phyloP scores from a whole-genome alignment of 2,888 invertebrate species.

The Diploptera punctata region DNA sequence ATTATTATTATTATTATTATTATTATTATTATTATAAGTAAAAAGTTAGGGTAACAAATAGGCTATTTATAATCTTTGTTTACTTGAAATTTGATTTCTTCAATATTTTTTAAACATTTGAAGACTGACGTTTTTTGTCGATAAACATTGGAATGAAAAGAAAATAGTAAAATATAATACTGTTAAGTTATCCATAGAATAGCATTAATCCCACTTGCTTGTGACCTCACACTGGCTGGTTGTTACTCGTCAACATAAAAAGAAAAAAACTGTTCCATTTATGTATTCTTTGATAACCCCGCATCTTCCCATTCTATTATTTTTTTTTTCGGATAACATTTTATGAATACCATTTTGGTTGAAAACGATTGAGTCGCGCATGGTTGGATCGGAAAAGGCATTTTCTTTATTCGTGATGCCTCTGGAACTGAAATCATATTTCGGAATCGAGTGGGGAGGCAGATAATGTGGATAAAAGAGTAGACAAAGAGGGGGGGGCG shows the following conservation, averaged over 20 bases:
- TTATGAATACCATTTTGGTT: slow-evolving; percentile 40
- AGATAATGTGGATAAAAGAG: slow-evolving; percentile 37
- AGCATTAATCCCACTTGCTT: slow-evolving; percentile 32
- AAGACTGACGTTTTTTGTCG: too few relatives aligned
- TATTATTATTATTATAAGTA: too few relatives aligned
- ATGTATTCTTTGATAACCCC: slow-evolving; percentile 20
- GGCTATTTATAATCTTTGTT: too few relatives aligned
- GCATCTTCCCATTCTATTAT: slow-evolving; percentile 37
- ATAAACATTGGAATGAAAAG: too few relatives aligned
- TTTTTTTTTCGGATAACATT: slow-evolving; percentile 23
- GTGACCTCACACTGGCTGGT: slow-evolving; percentile 39
- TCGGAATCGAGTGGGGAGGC: slow-evolving; percentile 35
- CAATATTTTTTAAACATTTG: too few relatives aligned
- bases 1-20: too few relatives aligned
- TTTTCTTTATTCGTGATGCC: slow-evolving; percentile 28
- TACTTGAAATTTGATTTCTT: too few relatives aligned
- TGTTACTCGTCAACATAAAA: slow-evolving; percentile 26
- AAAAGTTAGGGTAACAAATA: too few relatives aligned
- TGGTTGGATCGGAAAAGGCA: slow-evolving; percentile 39
- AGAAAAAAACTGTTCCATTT: slow-evolving; percentile 37
- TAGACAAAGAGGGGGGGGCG: slow-evolving; percentile 19
- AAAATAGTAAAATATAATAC: too few relatives aligned
- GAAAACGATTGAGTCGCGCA: slow-evolving; percentile 35
- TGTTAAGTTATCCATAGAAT: too few relatives aligned
- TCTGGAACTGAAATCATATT: slow-evolving; percentile 39